Conservation (phyloP, 2,113 vertebrate species). For the Thryonomys swinderianus region DNA sequence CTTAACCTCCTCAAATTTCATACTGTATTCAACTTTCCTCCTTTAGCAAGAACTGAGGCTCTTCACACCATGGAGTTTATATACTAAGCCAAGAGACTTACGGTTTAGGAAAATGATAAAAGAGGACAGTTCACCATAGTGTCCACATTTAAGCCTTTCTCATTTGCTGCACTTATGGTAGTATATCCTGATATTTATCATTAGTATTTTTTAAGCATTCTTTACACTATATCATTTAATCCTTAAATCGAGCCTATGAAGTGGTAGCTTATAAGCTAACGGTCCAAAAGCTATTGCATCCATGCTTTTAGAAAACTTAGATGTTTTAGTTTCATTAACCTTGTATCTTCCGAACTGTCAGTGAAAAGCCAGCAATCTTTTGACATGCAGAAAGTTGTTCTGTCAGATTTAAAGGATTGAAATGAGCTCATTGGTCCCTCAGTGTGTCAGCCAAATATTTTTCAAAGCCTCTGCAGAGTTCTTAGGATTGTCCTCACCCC, state of each 20-base stretch:
- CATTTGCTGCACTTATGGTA: not conserved
- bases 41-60: not conserved
- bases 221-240: not conserved
- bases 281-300: not conserved
- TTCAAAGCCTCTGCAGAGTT: constrained; percentile 50
- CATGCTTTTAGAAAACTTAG: not conserved
- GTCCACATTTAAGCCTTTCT: not conserved
- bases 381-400: constrained; percentile 19
- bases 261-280: not conserved
- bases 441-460: constrained; percentile 63
- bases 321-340: not conserved
- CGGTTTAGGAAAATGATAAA: not conserved
- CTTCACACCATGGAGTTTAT: not conserved
- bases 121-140: not conserved
- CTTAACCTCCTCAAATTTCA: not conserved
- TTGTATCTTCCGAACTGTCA: not conserved
- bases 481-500: constrained; percentile 60
- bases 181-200: not conserved
- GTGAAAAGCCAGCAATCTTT: constrained; percentile 28
- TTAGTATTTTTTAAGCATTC: not conserved
- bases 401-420: constrained; percentile 29
- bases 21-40: not conserved
- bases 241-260: not conserved
- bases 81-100: not conserved
- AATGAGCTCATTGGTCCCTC: constrained; percentile 66